Percentiles rank a stretch among this genome's conserved stretches.
These are phyloP conservation scores for Desmophyllum pertusum DNA, from an alignment of 92 coral and sea anemone species.

Conservation along the genomic window DNA sequence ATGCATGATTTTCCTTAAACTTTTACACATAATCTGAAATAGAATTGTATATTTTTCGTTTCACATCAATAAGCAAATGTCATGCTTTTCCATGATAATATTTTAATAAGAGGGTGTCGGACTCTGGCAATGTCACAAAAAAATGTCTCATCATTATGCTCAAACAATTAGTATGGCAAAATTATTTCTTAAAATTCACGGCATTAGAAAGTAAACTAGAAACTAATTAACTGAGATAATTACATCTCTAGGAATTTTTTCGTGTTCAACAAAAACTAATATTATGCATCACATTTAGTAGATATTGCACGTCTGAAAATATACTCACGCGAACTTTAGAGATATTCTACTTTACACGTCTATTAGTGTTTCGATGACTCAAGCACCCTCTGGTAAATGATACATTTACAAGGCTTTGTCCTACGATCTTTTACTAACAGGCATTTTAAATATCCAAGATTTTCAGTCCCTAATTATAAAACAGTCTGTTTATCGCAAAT, in stretches of 20 bases:
- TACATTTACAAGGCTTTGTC: neutral
- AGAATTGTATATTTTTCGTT: neutral
- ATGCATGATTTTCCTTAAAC: neutral
- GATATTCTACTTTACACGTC: neutral
- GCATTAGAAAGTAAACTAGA: neutral
- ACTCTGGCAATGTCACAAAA: neutral
- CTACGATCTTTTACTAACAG: neutral
- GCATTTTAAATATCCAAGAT: neutral
- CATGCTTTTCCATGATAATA: no score
- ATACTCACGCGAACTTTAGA: slow-evolving; percentile 7
- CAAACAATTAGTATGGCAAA: no score
- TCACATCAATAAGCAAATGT: neutral
- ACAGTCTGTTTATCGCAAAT: slow-evolving; percentile 10
- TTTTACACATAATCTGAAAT: neutral
- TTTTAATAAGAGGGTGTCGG: neutral
- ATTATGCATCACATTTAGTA: no score
- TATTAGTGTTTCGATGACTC: neutral
- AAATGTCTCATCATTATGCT: neutral
- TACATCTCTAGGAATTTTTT: neutral
- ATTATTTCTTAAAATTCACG: neutral
- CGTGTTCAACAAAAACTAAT: neutral
- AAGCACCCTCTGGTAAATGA: neutral
- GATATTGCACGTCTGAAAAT: neutral
- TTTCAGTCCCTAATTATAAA: neutral
- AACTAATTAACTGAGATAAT: neutral